Evolutionary conservation across 2,797 vertebrate genomes (phyloP), one percentile per base, ranked within the genome.

Genomic region (Syngnathus rostellatus): DNA sequence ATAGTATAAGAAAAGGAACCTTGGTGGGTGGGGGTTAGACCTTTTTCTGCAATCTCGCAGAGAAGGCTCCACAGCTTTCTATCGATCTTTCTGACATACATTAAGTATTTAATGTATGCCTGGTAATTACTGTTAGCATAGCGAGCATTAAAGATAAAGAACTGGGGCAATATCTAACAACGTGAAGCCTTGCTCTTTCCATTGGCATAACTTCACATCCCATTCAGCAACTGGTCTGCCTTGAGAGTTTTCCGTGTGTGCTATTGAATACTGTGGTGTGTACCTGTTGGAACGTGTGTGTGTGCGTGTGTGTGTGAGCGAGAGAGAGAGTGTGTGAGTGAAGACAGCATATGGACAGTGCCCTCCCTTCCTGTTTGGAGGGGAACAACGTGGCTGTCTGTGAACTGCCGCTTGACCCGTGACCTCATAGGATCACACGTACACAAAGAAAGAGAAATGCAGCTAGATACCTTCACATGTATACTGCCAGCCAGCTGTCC

Each of bases 341-440:
- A 91, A 88, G 87, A 89, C 87, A 90, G 78, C 90, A 90, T 89
- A 90, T 91, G 91, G 89, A 87, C 87, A 86, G 78, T 91, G 88
- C 88, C 87, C 87, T 90, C 84, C 86, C 83, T 90, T 92, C 90
- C 91, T 91, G 87, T 90, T 85, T 79, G 81, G 83, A 90, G 86
- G 81, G 85, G 85, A 89, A 80, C 83, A 81, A 78, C 80, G 67
- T 82, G 81, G 88, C 72, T 82, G 81, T 84, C 86, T 85, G 87
- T 87, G 88, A 89, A 90, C 85, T 83, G 72, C 72, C 84, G 86
- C 68, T 70, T 81, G 81, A 91, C 86, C 88, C 83, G 74, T 87
- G 88, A 89, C 88, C 89, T 78, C 68, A 74, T 64, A 76, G 86
- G 85, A 88, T 87, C 86, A 81, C 87, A 82, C 82, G 82, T 86